Base-by-base conservation (phyloP, 1,140 invertebrate species). In the Zelostemma sp. region DNA sequence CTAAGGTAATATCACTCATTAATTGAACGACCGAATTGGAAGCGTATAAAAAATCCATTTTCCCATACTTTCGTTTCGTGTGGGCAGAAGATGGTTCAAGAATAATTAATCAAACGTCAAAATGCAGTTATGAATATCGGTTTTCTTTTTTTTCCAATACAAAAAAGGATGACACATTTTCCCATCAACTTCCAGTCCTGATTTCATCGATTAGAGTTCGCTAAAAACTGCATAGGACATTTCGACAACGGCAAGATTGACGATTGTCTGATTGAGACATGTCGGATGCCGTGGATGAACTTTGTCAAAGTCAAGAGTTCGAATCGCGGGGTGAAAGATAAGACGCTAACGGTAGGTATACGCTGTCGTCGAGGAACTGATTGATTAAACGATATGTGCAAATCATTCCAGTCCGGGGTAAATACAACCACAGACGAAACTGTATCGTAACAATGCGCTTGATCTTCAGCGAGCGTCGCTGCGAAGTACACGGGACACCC, bases 381-480 rank as follows among this genome's bases (percentile, higher is more conserved):
- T 82, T 83, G 82, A 83, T 83, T 80, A 77, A 81, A 66, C 73
- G 68, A 77, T 81, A 81, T 79, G 67, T 83, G 80, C 81, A 83
- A 83, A 80, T 83, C 81, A 83, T 73, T 74, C 70, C 72, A 76
- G 57, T 60, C 68, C 72, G 68, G 67, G 70, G 50, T 71, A 73
- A 76, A 74, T 70, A 71, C 67, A 57, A 66, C 28, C 50, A 41
- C 53, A 68, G 67, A 76, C 70, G 74, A 81, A 80, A 82, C 59
- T 79, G 65, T 76, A 79, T 75, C 76, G 71, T 68, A 76, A 82
- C 79, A 80, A 81, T 80, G 73, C 62, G 68, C 66, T 65, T 68
- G 75, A 76, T 82, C 73, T 77, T 68, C 68, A 71, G 67, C 74
- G 79, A 79, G 70, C 68, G 67, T 74, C 64, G 49, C 48, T 40